Base-by-base conservation (phyloP, 2,888 invertebrate species). In the Bombylius major region DNA sequence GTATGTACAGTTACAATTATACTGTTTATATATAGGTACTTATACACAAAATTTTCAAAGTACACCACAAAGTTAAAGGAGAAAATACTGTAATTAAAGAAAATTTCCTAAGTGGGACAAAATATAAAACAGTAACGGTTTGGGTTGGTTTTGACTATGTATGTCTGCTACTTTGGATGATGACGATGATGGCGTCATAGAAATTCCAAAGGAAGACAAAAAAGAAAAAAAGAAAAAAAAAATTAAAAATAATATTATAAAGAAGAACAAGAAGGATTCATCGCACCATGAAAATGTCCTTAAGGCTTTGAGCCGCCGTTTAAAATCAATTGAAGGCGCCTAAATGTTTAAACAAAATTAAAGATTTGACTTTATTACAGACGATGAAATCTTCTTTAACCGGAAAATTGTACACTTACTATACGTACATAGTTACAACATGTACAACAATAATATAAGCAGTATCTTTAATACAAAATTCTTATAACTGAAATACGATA, bases 301-400 rank as follows among this genome's bases (percentile, higher is more conserved):
- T 11, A 42, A 42, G 39, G 39, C 39, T 42, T 42, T 7, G 39
- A 42, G 39, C 39, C 39, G 39, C 39, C 39, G 39, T 50, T 50
- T 53, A 45, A 53, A 47, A 58, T 53, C 58, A 58, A 58, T 58
- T 53, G 58, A 49, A 44, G 33, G 45, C n/a, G 49, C 55, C 39
- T 11, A 42, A 42, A 42, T 42, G 12, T 42, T 42, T 42, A 42
- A 42, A 42, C 11, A 11, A 42, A 42, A 11, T 42, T 42, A 42
- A 42, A 42, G 39, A 23, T 23, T 23, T 23, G 23, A 36, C 8
- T 36, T 36, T 36, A 36, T 8, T 36, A 36, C 34, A 36, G 34
- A 36, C 8, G 5, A 7, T 36, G 34, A 36, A 7, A 36, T 36
- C 8, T 36, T 36, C 34, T 36, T 36, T 5, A 36, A 36, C 5